A percentile compares a stretch with the other conserved stretches of the same genome.
These are phyloP conservation scores for Cebidichthys violaceus DNA, from an alignment of 2,113 vertebrate species.

Conservation along the genomic window DNA sequence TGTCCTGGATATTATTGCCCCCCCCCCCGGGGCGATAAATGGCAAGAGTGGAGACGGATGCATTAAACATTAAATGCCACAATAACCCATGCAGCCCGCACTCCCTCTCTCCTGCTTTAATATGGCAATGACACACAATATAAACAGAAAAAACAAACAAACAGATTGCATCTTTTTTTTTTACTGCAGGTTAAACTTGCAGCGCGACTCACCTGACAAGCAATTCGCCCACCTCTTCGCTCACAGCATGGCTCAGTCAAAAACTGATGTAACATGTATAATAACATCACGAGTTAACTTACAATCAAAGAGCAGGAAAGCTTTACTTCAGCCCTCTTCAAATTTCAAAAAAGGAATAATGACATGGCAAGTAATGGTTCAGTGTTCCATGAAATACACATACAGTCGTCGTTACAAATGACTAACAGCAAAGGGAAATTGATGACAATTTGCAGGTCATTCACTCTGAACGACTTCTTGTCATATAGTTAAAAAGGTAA, in stretches of 20 bases:
- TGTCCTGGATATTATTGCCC: constrained; percentile 9
- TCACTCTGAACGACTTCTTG: background rate
- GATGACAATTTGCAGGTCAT: background rate
- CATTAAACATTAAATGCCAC: constrained; percentile 55
- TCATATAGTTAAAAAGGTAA: too few relatives aligned
- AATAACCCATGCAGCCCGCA: background rate
- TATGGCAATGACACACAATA: background rate
- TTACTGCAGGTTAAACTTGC: background rate
- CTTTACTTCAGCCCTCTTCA: background rate
- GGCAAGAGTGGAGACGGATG: constrained; percentile 29
- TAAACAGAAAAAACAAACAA: background rate
- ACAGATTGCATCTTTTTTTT: background rate
- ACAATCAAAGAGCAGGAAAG: background rate
- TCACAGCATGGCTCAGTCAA: background rate
- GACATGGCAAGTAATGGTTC: background rate
- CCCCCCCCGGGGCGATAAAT: constrained; percentile 8
- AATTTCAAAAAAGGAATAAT: background rate
- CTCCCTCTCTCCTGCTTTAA: constrained; percentile 18
- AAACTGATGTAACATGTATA: background rate
- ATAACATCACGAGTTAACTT: background rate
- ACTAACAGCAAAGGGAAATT: background rate
- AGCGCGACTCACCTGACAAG: background rate
- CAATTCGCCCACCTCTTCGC: background rate
- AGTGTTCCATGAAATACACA: constrained; percentile 5
- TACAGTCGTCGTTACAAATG: background rate